Percentiles rank a stretch among this genome's conserved stretches.
Evolutionary conservation across 2,113 vertebrate species (phyloP).

Genomic region (Dolichotis patagonum): DNA sequence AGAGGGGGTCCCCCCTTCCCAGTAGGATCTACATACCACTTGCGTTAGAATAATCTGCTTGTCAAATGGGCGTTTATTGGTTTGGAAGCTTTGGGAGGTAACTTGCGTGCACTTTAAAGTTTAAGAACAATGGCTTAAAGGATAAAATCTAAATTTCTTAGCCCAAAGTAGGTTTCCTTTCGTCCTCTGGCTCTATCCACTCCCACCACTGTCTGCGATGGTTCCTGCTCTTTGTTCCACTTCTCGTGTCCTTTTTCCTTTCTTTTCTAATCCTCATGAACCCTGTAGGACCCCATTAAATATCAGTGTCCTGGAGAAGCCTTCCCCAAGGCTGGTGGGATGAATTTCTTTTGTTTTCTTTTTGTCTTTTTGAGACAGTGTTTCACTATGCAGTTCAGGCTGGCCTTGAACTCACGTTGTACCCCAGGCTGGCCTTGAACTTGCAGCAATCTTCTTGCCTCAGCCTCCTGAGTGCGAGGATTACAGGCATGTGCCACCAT

Average conservation of each 20-base stretch:
- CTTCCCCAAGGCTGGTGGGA: background rate
- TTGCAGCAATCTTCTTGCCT: too few species aligned
- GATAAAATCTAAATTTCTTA: background rate
- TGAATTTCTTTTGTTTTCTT: background rate
- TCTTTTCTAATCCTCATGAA: background rate
- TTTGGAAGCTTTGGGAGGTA: background rate
- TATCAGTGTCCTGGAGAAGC: background rate
- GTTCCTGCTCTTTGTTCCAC: background rate
- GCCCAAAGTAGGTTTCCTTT: background rate
- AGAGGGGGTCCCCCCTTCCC: too few species aligned
- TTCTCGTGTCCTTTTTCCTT: background rate
- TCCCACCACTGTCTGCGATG: background rate
- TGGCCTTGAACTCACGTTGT: too few species aligned
- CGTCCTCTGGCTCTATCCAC: background rate
- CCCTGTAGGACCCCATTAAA: background rate
- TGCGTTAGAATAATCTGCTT: background rate
- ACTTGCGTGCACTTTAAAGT: background rate
- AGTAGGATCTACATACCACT: background rate
- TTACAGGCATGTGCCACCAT: too few species aligned
- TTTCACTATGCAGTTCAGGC: too few species aligned
- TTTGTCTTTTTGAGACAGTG: too few species aligned
- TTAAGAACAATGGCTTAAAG: conserved; percentile 23
- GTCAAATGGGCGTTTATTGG: background rate
- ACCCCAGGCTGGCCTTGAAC: too few species aligned
- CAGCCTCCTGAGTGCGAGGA: too few species aligned